Percentiles rank a stretch among this genome's conserved stretches.
phyloP scores from a whole-genome alignment of 2,113 vertebrate species.

The Atrichornis clamosus region DNA sequence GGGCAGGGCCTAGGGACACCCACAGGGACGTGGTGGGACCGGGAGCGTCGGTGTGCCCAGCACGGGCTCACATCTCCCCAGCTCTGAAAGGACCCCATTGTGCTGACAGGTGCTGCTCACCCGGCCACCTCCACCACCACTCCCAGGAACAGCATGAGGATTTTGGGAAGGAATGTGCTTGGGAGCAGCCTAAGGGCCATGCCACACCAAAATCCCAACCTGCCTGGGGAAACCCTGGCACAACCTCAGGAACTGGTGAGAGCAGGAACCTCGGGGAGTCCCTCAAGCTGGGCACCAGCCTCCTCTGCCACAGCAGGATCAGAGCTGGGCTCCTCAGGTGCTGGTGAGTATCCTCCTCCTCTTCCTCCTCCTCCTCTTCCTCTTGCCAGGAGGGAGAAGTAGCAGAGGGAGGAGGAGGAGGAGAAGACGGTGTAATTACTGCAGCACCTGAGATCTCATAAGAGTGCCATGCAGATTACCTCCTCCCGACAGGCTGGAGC shows the following conservation, averaged over 20 bases:
- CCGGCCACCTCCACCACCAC: fast-evolving
- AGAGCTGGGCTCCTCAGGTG: not conserved
- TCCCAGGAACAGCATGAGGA: not conserved
- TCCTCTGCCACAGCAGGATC: not conserved
- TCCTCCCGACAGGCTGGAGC: slow-evolving; percentile 46
- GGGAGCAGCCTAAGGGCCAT: not conserved
- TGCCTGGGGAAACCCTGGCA: not conserved
- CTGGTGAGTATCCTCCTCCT: not conserved
- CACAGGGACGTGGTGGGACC: not conserved
- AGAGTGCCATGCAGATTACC: slow-evolving; percentile 54
- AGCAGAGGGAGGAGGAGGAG: not conserved
- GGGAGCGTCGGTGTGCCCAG: fast-evolving
- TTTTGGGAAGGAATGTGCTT: fast-evolving
- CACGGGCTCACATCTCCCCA: not conserved
- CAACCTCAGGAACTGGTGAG: fast-evolving
- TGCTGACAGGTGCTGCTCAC: not conserved
- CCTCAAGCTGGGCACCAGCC: not conserved
- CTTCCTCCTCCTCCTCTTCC: not conserved
- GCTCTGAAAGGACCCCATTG: not conserved
- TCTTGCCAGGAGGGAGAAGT: not conserved
- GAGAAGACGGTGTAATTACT: slow-evolving; percentile 13
- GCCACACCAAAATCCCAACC: not conserved
- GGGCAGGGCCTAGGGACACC: not conserved
- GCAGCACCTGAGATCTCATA: slow-evolving; percentile 56
- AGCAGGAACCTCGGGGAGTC: not conserved